Evolutionary conservation across 2,113 vertebrate species (phyloP).

Genomic region (Scomber colias): DNA sequence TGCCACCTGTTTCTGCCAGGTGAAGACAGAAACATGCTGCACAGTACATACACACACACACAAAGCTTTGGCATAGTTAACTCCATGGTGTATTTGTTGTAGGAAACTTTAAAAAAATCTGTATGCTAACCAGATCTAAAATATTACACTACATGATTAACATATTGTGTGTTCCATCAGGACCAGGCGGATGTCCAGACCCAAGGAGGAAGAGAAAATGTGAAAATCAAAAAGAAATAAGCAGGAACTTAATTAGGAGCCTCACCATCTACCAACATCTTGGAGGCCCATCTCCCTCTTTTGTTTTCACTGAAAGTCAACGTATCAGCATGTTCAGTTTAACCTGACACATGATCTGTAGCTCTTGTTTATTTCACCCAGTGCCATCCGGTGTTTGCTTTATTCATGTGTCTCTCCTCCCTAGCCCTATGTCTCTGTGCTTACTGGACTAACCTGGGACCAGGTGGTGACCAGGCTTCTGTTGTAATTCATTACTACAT

Average conservation of each 20-base stretch:
- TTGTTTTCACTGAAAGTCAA: not conserved
- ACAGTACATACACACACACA: not conserved
- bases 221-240: constrained; percentile 4
- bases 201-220: not conserved
- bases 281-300: not conserved
- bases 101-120: not conserved
- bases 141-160: not conserved
- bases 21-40: constrained; percentile 10
- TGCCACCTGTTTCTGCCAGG: constrained; percentile 76
- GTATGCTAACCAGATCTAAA: not conserved
- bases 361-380: not conserved
- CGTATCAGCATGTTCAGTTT: not conserved
- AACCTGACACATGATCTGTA: not conserved
- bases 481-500: too few relatives aligned
- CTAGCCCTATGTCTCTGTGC: not conserved
- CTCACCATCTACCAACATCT: not conserved
- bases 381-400: not conserved
- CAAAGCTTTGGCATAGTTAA: not conserved
- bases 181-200: constrained; percentile 39
- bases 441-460: not conserved
- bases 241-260: not conserved
- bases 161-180: constrained; percentile 31
- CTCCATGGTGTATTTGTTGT: not conserved
- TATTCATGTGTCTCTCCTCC: not conserved
- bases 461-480: not conserved